Percentiles rank a stretch among this genome's conserved stretches.
Evolutionary conservation across 2,113 vertebrate species (phyloP).

Genomic region (Silurus asotus): DNA sequence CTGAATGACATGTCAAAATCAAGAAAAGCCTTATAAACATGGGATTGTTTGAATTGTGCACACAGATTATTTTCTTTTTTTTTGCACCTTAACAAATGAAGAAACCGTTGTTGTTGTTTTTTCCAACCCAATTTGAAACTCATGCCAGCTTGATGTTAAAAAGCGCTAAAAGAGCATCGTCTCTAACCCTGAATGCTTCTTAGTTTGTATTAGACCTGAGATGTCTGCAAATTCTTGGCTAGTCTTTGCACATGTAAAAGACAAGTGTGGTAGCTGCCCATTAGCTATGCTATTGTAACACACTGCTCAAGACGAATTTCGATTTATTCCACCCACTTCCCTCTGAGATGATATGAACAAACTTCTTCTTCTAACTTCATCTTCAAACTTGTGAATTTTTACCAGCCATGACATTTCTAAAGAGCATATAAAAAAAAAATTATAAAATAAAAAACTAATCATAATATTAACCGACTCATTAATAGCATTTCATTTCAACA

Average conservation of each 20-base stretch:
- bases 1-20: background rate
- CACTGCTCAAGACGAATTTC: background rate
- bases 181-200: slow-evolving; percentile 59
- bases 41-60: background rate
- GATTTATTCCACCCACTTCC: background rate
- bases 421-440: background rate
- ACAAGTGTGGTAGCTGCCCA: slow-evolving; percentile 41
- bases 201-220: slow-evolving; percentile 69
- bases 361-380: background rate
- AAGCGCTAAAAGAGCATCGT: slow-evolving; percentile 49
- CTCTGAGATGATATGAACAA: slow-evolving; percentile 9
- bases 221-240: slow-evolving; percentile 62
- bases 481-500: slow-evolving; percentile 50
- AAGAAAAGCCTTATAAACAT: background rate
- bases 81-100: background rate
- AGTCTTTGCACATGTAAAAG: slow-evolving; percentile 38
- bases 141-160: slow-evolving; percentile 13
- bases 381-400: background rate
- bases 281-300: background rate
- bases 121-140: background rate
- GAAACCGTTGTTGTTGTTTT: background rate
- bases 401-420: slow-evolving; percentile 24
- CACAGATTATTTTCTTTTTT: background rate
- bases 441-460: background rate
- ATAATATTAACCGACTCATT: slow-evolving; percentile 29